Evolutionary conservation across 2,797 vertebrate genomes (phyloP).

Genomic region (Pyrrhura leucotis): DNA sequence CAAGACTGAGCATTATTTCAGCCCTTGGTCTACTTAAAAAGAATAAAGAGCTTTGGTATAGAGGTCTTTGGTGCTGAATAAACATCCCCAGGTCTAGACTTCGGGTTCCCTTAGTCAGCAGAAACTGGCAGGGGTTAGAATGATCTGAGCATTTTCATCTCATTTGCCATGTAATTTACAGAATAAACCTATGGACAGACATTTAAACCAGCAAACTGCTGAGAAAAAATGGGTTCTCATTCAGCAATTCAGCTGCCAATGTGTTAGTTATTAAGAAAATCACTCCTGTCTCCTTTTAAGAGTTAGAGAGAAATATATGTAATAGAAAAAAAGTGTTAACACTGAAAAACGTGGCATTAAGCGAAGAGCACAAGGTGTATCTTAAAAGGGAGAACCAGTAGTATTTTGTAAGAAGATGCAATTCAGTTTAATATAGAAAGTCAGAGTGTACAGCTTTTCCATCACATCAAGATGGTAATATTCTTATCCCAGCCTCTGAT

Average conservation of each 20-base stretch:
- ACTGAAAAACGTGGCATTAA: neutral
- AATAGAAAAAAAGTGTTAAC: neutral
- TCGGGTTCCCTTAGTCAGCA: slow-evolving; percentile 20
- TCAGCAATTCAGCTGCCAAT: neutral
- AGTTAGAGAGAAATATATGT: neutral
- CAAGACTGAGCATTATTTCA: slow-evolving; percentile 33
- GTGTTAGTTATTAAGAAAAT: neutral
- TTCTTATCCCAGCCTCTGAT: neutral
- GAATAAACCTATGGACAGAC: slow-evolving; percentile 3
- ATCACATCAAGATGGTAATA: neutral
- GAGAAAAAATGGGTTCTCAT: neutral
- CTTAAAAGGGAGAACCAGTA: neutral
- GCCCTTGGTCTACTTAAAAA: neutral
- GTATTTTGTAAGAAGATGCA: neutral
- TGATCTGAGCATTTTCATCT: neutral
- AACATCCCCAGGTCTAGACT: slow-evolving; percentile 2
- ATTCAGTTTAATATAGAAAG: neutral
- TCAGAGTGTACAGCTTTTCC: neutral
- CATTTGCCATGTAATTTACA: neutral
- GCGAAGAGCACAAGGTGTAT: neutral
- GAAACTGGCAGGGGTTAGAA: neutral
- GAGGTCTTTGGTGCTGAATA: neutral
- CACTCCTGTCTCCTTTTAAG: neutral
- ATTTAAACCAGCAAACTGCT: slow-evolving; percentile 14
- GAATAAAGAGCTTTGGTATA: neutral